Percentiles rank a stretch among this genome's conserved stretches.
phyloP scores from a whole-genome alignment of 2,113 vertebrate genomes.

The Psilopogon haemacephalus region DNA sequence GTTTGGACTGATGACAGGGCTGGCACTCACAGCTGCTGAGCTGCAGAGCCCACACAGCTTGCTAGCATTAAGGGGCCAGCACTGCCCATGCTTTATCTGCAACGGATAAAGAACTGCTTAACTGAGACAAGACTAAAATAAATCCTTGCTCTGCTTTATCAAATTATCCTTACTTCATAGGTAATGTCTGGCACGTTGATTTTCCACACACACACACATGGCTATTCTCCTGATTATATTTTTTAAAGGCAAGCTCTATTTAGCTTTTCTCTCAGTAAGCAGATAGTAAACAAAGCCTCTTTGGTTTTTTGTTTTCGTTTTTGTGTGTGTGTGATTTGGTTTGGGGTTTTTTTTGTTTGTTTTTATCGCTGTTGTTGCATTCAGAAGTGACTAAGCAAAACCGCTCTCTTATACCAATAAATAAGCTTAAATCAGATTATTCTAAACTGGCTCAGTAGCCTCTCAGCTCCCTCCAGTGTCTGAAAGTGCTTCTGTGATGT shows the following conservation, averaged over 20 bases:
- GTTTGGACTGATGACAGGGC: not conserved
- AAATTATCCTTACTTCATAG: not conserved
- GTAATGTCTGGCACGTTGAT: not conserved
- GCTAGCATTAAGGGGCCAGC: not conserved
- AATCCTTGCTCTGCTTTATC: not conserved
- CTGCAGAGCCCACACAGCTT: not conserved
- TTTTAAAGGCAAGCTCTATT: not conserved
- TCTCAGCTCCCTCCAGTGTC: not conserved
- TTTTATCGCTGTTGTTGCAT: not conserved
- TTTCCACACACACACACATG: not conserved
- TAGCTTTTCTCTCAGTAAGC: not conserved
- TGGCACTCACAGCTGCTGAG: not conserved
- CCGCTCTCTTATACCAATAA: not conserved
- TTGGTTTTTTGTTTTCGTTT: not conserved
- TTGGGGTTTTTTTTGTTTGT: not conserved
- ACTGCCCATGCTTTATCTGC: not conserved
- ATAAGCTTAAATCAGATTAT: not conserved
- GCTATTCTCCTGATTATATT: not conserved
- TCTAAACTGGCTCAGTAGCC: not conserved
- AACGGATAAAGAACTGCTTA: not conserved
- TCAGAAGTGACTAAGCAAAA: not conserved
- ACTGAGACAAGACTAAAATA: not conserved
- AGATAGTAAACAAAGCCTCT: not conserved
- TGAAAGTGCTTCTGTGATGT: not conserved
- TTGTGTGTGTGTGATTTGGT: no score